Evolutionary conservation across 2,888 invertebrate genomes (phyloP), one percentile per base, ranked within the genome.

Genomic region (Eristalis arbustorum): DNA sequence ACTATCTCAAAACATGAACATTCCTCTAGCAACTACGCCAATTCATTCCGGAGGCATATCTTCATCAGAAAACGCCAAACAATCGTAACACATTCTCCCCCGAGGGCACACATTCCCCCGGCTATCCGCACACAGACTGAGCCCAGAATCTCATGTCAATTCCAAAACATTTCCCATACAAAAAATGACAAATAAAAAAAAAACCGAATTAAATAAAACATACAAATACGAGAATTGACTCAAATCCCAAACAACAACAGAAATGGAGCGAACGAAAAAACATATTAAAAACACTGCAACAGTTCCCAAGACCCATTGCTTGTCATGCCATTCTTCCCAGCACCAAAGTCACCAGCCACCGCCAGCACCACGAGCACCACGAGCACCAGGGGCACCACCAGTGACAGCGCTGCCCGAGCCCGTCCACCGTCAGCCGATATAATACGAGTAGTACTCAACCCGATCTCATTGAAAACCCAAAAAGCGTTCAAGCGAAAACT

Each of bases 401-500:
- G 8, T 6, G 56, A 10, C 56, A 56, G 31, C 10, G 31, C 31
- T 31, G 31, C 22, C 56, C 8, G 8, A 8, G 56, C 56, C 22
- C 56, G 37, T 37, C 37, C 31, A 31, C 13, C 13, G 11, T 13
- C 37, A 13, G 37, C 37, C 37, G 37, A 37, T 57, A 18, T 57
- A 18, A 18, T 23, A 18, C 49, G 49, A 42, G 42, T 42, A 63
- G 40, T 81, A 59, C 71, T 23, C 83, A 87, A 87, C 83, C 83
- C 83, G 79, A 83, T 83, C 85, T 75, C 87, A 87, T 83, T 87
- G 83, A 79, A 83, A 82, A 87, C 72, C 78, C 75, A 87, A 87
- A 87, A 83, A 78, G 78, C 83, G 87, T 83, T 79, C 87, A 79
- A 87, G 87, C 74, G 79, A 83, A 83, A 79, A 75, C 87, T 87